Evolutionary conservation across 1,140 invertebrate genomes (phyloP).

Genomic region (Amyelois transitella): DNA sequence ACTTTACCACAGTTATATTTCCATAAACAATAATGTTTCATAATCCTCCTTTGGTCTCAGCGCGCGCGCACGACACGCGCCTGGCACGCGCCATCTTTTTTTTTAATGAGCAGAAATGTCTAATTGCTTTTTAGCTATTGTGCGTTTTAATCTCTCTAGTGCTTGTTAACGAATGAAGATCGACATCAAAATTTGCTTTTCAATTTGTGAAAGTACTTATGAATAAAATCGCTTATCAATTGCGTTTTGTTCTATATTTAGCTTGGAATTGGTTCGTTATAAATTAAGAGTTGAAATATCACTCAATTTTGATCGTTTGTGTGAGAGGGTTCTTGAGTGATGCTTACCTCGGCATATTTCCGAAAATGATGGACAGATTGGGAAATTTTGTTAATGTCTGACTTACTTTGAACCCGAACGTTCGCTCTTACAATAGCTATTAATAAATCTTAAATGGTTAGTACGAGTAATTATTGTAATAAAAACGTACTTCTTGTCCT

Average conservation of each 20-base stretch:
- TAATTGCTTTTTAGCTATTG: slow-evolving; percentile 38
- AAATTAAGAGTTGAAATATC: too few species aligned
- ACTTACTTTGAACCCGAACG: too few species aligned
- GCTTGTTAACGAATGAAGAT: slow-evolving; percentile 31
- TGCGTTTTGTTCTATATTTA: background rate
- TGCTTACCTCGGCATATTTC: too few species aligned
- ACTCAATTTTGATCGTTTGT: too few species aligned
- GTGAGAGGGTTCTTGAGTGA: too few species aligned
- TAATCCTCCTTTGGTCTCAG: slow-evolving; percentile 3
- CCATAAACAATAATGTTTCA: slow-evolving; percentile 4
- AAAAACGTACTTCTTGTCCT: too few species aligned
- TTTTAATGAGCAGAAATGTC: slow-evolving; percentile 43
- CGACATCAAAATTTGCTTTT: slow-evolving; percentile 11
- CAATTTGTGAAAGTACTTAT: background rate
- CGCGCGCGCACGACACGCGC: slow-evolving; percentile 7
- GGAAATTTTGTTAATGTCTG: too few species aligned
- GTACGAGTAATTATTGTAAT: too few species aligned
- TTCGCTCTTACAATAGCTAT: too few species aligned
- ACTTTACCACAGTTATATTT: background rate
- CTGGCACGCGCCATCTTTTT: slow-evolving; percentile 30
- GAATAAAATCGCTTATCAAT: background rate
- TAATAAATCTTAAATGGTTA: too few species aligned
- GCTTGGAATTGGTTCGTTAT: too few species aligned
- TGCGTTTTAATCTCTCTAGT: slow-evolving; percentile 32
- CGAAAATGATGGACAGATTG: too few species aligned